Base-by-base conservation (phyloP, 2,113 vertebrate species). In the Kryptolebias marmoratus region DNA sequence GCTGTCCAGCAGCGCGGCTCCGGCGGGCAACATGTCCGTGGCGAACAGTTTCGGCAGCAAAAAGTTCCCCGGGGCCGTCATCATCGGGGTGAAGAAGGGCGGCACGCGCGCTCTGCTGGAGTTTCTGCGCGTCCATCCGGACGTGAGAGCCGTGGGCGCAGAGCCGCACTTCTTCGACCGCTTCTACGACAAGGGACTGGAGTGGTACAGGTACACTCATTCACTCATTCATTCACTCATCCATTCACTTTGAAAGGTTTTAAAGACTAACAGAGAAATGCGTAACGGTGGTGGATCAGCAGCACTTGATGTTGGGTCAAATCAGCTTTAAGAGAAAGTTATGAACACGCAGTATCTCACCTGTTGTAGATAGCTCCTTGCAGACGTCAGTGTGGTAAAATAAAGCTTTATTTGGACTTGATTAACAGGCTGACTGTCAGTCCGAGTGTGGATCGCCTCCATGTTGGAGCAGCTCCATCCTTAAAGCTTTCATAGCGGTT, bases 131-230 rank as follows among this genome's bases (percentile, higher is more conserved):
- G 90, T 94, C 75, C 95, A 94, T 61, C 95, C 94, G 9, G 95
- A 95, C 75, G 95, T 95, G 60, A 87, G 95, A 52, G 95, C 94
- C 0, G 91, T 96, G 72, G 96, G 95, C 0, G 89, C 95, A 0
- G 94, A 95, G 59, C 93, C 94, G 66, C 94, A 95, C 83, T 96
- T 95, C 92, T 95, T 94, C 18, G 94, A 95, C 85, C 90, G 94
- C 67, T 93, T 94, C 85, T 95, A 95, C 54, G 92, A 94, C 1
- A 92, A 86, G 49, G 94, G 94, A 10, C 87, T 93, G 71, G 88
- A 91, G n/a, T 95, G 94, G 94, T 95, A 95, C 92, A 93, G 94
- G 94, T 95, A 67, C 27, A n/a, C 14, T 2, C 7, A 0, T 44
- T 2, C 28, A 12, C 0, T 27, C 45, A 10, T 54, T 52, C 7